phyloP scores from a whole-genome alignment of 2,888 invertebrate species.

The Perizoma affinitatum region DNA sequence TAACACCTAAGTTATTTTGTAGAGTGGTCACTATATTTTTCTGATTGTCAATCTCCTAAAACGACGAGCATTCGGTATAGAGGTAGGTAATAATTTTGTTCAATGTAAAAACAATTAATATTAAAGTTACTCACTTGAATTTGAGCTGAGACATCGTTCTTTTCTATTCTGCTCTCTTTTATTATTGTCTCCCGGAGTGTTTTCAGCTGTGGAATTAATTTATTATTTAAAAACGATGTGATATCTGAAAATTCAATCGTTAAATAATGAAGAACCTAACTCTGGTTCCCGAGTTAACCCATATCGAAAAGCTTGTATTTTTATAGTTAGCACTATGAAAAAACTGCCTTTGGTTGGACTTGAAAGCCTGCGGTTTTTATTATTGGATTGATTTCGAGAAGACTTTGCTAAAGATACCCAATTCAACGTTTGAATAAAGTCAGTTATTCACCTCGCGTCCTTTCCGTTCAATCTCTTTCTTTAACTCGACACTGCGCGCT shows the following conservation, averaged over 20 bases:
- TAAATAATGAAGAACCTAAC: constrained; percentile 2
- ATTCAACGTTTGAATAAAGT: constrained; percentile 14
- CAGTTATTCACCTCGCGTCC: constrained; percentile 49
- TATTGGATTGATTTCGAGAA: not conserved
- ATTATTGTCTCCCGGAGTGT: constrained; percentile 42
- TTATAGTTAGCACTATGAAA: no score
- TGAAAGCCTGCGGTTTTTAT: no score
- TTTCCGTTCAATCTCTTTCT: constrained; percentile 47
- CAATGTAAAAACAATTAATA: not conserved
- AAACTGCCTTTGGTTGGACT: no score
- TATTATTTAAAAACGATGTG: no score
- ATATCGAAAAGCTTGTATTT: not conserved
- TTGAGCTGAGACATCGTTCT: constrained; percentile 51
- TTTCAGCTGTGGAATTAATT: constrained; percentile 42
- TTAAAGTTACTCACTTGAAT: constrained; percentile 43
- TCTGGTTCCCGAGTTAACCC: constrained; percentile 11
- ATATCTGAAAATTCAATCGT: no score
- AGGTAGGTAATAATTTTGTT: not conserved
- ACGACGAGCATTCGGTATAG: constrained; percentile 13
- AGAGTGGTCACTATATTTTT: constrained; percentile 57
- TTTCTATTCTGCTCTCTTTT: constrained; percentile 43
- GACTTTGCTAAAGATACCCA: not conserved
- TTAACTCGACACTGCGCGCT: constrained; percentile 46
- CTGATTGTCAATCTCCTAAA: constrained; percentile 57
- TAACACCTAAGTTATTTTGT: constrained; percentile 63